These are phyloP conservation scores for Podargus strigoides DNA, from an alignment of 2,797 vertebrate genomes.

Conservation along the genomic window DNA sequence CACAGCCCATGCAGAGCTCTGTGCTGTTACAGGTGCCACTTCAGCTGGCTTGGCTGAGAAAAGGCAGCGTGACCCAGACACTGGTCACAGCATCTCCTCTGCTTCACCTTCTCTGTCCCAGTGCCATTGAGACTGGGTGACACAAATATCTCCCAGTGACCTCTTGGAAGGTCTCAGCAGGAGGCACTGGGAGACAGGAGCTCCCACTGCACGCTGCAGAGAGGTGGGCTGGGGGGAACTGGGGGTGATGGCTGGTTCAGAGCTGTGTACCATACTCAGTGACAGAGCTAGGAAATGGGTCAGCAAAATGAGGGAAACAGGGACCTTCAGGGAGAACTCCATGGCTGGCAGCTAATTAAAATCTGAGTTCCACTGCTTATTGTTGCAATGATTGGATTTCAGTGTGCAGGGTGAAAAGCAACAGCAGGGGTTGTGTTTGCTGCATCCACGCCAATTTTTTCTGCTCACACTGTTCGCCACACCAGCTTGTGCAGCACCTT, in stretches of 20 bases:
- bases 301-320: not conserved
- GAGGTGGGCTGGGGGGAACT: not conserved
- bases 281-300: slow-evolving; percentile 26
- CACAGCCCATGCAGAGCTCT: not conserved
- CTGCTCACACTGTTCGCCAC: not conserved
- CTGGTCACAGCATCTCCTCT: not conserved
- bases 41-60: not conserved
- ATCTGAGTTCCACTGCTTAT: not conserved
- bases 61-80: not conserved
- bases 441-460: not conserved
- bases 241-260: too few species aligned
- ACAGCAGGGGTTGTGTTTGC: not conserved
- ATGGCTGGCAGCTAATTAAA: slow-evolving; percentile 17
- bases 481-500: not conserved
- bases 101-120: not conserved
- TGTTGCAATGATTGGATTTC: not conserved
- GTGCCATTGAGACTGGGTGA: not conserved
- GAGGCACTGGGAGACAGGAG: not conserved
- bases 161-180: not conserved
- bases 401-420: not conserved
- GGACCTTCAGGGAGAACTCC: slow-evolving; percentile 19
- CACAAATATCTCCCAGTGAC: not conserved
- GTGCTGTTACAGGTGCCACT: not conserved
- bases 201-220: not conserved
- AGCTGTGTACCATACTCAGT: not conserved